Conservation (phyloP, 92 coral and sea anemone genomes). For the Umimayanthus kanabou region DNA sequence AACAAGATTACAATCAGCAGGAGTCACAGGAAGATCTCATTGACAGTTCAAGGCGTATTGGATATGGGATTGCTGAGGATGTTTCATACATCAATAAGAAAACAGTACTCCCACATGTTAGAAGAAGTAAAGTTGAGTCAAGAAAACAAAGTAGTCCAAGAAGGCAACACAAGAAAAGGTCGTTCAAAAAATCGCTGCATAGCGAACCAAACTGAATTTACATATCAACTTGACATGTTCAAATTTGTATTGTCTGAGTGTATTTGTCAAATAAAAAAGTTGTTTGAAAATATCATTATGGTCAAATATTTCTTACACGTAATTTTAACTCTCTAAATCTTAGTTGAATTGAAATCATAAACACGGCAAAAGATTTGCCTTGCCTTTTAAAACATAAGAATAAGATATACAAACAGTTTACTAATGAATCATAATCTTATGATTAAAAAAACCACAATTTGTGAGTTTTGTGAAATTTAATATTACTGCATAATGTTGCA, state of each 20-base stretch:
- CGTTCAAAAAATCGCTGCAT: neutral
- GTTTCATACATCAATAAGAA: constrained; percentile 37
- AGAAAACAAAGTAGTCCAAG: neutral
- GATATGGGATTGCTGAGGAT: constrained; percentile 40
- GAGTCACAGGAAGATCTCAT: neutral
- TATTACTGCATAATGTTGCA: no score
- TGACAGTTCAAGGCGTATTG: neutral
- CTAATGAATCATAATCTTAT: no score
- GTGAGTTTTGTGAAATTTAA: no score
- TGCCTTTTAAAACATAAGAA: no score
- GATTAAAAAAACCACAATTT: no score
- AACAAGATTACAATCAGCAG: neutral
- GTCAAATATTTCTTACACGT: no score
- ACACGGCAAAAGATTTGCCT: no score
- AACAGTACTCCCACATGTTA: constrained; percentile 15
- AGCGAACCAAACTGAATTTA: neutral
- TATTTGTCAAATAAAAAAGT: neutral
- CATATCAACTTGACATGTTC: neutral
- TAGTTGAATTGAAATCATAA: no score
- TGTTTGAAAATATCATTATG: no score
- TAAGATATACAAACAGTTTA: no score
- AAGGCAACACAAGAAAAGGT: neutral
- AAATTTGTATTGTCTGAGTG: no score
- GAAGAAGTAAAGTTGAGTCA: neutral
- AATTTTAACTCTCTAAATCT: no score